Evolutionary conservation across 37 sponge, comb jelly and placozoan genomes (phyloP).

Genomic region (Crambe crambe): DNA sequence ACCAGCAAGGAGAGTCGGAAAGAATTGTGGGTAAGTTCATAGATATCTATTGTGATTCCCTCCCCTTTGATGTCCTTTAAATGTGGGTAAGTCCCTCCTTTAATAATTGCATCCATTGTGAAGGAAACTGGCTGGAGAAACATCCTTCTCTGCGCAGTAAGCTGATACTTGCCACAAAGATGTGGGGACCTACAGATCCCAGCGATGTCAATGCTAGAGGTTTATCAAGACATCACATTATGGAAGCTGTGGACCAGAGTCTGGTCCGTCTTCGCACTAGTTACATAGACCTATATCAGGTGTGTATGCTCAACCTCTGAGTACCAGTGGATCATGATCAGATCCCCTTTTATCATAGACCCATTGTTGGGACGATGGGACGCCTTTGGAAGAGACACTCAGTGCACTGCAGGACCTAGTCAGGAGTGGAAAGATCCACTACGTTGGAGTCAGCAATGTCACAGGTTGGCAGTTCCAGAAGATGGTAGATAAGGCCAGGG

Average conservation of each 20-base stretch:
- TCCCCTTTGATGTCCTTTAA: constrained; percentile 11
- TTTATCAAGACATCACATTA: constrained; percentile 85
- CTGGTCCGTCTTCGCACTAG: constrained; percentile 64
- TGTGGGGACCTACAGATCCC: constrained; percentile 58
- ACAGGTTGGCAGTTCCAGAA: constrained; percentile 95
- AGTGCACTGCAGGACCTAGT: constrained; percentile 84
- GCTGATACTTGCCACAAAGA: constrained; percentile 58
- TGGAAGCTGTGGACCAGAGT: constrained; percentile 78
- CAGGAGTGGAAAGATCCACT: constrained; percentile 76
- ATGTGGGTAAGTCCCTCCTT: not conserved
- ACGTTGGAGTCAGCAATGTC: constrained; percentile 92
- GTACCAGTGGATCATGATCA: not conserved
- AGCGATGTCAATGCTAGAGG: constrained; percentile 77
- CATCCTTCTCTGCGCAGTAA: constrained; percentile 38
- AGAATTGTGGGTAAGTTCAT: constrained; percentile 68
- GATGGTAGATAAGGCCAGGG: constrained; percentile 58
- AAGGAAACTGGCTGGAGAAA: constrained; percentile 67
- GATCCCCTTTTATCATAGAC: constrained; percentile 52
- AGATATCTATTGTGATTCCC: too few species aligned
- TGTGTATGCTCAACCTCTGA: not conserved
- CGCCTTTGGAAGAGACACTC: constrained; percentile 88
- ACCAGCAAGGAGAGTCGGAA: constrained; percentile 81
- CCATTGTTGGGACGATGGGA: constrained; percentile 92
- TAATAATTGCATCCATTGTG: too few species aligned
- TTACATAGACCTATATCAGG: constrained; percentile 91